Percentiles rank a stretch among this genome's conserved stretches.
These are phyloP conservation scores for Pseudococcus longispinus DNA, from an alignment of 2,888 invertebrate species.

Conservation along the genomic window DNA sequence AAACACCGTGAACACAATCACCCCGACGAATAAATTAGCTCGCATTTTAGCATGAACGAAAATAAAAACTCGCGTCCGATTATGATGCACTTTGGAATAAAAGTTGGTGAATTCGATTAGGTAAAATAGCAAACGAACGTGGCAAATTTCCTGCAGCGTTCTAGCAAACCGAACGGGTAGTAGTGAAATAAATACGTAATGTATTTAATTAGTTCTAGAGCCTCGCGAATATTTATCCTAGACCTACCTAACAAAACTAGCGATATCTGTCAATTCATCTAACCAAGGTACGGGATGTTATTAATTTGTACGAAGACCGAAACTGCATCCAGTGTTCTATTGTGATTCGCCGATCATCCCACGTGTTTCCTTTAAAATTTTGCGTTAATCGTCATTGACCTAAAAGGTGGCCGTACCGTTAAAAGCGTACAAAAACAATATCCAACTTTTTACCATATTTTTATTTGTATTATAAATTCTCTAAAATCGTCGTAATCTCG, in stretches of 20 bases:
- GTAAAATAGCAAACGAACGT: neutral
- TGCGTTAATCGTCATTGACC: slow-evolving; percentile 46
- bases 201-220: slow-evolving; percentile 29
- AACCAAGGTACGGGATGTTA: slow-evolving; percentile 46
- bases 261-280: slow-evolving; percentile 52
- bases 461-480: neutral
- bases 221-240: slow-evolving; percentile 47
- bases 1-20: slow-evolving; percentile 26
- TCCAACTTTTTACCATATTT: neutral
- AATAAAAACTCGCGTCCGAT: neutral
- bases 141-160: slow-evolving; percentile 19
- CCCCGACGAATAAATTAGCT: slow-evolving; percentile 16
- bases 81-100: neutral
- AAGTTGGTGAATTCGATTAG: slow-evolving; percentile 1
- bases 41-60: neutral
- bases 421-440: neutral
- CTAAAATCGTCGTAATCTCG: neutral
- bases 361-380: slow-evolving; percentile 39
- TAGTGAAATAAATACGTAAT: slow-evolving; percentile 34
- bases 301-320: slow-evolving; percentile 35
- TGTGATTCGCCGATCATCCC: neutral
- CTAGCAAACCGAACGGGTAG: slow-evolving; percentile 15
- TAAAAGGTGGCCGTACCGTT: slow-evolving; percentile 43
- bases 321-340: slow-evolving; percentile 14
- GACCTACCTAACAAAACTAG: slow-evolving; percentile 43